Percentiles rank a stretch among this genome's conserved stretches.
Evolutionary conservation across 2,888 invertebrate species (phyloP).

Genomic region (Cotesia congregata): DNA sequence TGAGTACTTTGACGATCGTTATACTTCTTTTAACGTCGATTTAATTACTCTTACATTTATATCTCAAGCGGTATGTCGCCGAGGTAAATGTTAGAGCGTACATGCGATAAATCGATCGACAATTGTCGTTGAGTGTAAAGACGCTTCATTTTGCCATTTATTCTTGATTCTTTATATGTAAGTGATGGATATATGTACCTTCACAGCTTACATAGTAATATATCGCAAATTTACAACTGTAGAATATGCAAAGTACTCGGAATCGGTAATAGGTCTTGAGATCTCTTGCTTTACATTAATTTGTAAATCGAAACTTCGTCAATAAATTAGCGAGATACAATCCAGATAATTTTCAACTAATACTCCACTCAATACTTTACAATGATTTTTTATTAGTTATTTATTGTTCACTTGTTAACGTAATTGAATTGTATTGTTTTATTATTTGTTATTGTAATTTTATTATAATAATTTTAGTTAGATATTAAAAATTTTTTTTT

Average conservation of each 20-base stretch:
- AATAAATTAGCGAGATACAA: neutral
- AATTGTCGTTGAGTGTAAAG: neutral
- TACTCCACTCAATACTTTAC: too few species aligned
- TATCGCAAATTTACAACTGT: too few species aligned
- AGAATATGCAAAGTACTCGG: too few species aligned
- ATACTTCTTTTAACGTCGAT: neutral
- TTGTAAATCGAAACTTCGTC: neutral
- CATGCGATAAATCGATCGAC: neutral
- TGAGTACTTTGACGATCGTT: neutral
- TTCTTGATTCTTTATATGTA: neutral
- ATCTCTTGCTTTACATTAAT: neutral
- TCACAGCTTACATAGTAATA: neutral
- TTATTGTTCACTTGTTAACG: too few species aligned
- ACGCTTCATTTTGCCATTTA: neutral
- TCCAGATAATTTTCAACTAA: neutral
- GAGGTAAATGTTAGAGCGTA: neutral
- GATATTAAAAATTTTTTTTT: too few species aligned
- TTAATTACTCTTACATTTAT: neutral
- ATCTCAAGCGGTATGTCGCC: neutral
- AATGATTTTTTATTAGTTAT: too few species aligned
- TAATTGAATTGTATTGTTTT: too few species aligned
- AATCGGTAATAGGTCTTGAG: too few species aligned
- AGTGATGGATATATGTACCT: neutral
- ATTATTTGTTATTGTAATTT: too few species aligned
- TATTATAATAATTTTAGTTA: too few species aligned